Percentiles rank a stretch among this genome's conserved stretches.
These are phyloP conservation scores for Syndactyla subalaris DNA, from an alignment of 2,797 vertebrate genomes.

Conservation along the genomic window DNA sequence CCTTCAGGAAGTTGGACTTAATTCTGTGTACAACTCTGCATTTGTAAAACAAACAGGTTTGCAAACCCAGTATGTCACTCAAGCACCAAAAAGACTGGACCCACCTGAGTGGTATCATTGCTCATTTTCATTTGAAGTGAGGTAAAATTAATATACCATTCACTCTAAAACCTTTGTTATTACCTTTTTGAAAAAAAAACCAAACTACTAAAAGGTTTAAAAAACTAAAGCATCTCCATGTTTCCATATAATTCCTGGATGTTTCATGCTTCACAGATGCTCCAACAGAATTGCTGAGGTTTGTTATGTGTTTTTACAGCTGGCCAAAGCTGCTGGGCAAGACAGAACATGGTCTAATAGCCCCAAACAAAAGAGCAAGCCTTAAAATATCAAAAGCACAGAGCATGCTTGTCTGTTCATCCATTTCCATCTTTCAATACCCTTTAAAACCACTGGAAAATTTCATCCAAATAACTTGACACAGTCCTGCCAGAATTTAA, in stretches of 20 bases:
- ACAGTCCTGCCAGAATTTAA: neutral
- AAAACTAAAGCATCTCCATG: neutral
- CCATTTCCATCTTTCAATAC: neutral
- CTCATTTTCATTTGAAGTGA: neutral
- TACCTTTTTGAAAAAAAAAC: neutral
- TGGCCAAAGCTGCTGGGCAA: neutral
- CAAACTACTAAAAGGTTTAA: neutral
- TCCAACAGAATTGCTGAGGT: neutral
- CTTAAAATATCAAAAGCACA: neutral
- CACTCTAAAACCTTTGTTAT: neutral
- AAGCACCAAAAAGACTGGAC: neutral
- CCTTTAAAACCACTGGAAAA: neutral
- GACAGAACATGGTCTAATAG: rapidly evolving
- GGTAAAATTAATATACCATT: neutral
- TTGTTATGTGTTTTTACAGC: neutral
- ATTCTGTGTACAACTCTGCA: neutral
- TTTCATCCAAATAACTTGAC: neutral
- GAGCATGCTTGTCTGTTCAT: neutral
- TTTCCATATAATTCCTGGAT: neutral
- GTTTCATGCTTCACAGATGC: neutral
- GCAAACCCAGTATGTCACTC: neutral
- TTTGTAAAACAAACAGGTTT: neutral
- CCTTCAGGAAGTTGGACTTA: neutral
- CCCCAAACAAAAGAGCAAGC: neutral
- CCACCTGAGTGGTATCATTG: neutral